Evolutionary conservation across 2,113 vertebrate genomes (phyloP).

Genomic region (Xyrauchen texanus): DNA sequence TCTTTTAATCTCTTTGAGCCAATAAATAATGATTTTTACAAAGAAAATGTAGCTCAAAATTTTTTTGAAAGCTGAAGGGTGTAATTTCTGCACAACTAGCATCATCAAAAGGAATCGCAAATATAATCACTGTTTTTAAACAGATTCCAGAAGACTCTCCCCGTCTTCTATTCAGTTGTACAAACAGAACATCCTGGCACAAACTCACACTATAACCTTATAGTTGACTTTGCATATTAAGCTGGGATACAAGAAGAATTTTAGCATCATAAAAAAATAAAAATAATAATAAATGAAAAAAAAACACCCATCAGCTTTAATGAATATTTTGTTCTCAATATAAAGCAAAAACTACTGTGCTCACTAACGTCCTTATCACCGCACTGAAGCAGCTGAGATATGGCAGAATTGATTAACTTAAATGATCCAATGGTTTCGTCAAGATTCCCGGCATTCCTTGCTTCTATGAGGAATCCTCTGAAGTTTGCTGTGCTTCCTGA

Average conservation of each 20-base stretch:
- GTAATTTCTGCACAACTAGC: too few species aligned
- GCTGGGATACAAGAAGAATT: too few species aligned
- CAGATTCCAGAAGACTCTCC: background rate
- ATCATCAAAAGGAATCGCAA: too few species aligned
- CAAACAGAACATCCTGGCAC: too few species aligned
- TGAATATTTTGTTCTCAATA: background rate
- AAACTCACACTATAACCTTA: too few species aligned
- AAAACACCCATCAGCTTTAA: background rate
- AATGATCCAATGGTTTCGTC: conserved; percentile 76
- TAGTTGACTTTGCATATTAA: too few species aligned
- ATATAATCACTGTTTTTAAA: too few species aligned
- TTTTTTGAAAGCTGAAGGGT: background rate
- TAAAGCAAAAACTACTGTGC: background rate
- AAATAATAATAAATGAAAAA: too few species aligned
- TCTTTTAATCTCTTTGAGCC: too few species aligned
- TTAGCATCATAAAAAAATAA: too few species aligned
- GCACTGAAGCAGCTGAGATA: conserved; percentile 81
- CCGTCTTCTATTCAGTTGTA: too few species aligned
- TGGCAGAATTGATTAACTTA: conserved; percentile 58
- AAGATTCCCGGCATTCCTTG: conserved; percentile 68
- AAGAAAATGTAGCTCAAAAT: background rate
- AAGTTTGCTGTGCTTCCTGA: conserved; percentile 59
- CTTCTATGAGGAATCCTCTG: conserved; percentile 84
- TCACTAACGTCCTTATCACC: conserved; percentile 70
- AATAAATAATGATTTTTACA: too few species aligned